phyloP scores from a whole-genome alignment of 2,113 vertebrate species.

The Phalacrocorax aristotelis region DNA sequence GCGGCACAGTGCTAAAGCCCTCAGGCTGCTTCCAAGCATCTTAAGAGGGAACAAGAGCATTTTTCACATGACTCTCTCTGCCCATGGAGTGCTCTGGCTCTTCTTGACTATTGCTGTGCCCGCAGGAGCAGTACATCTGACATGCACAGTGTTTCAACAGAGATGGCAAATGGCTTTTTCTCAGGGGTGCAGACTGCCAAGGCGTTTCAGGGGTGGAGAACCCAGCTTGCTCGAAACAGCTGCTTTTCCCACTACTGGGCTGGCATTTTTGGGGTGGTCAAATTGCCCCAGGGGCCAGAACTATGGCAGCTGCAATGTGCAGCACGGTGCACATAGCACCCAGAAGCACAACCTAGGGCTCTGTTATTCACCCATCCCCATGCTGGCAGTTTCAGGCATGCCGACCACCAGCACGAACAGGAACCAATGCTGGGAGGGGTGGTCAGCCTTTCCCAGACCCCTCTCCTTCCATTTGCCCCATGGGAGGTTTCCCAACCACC shows the following conservation, averaged over 20 bases:
- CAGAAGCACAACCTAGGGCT: not conserved
- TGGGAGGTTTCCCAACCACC: not conserved
- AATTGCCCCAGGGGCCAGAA: accelerated
- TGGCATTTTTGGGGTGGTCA: not conserved
- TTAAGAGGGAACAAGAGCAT: constrained; percentile 70
- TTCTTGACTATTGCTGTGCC: constrained; percentile 55
- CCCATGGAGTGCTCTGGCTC: constrained; percentile 54
- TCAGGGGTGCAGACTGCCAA: not conserved
- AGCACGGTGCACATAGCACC: accelerated
- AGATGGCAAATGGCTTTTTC: constrained; percentile 52
- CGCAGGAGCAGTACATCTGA: constrained; percentile 56
- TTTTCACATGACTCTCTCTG: constrained; percentile 68
- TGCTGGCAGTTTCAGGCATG: accelerated
- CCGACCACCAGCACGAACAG: accelerated
- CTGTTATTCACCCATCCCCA: not conserved
- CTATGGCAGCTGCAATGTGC: accelerated
- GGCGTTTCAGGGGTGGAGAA: not conserved
- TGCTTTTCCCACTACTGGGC: not conserved
- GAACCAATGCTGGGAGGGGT: accelerated
- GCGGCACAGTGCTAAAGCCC: constrained; percentile 73
- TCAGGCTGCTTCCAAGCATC: constrained; percentile 73
- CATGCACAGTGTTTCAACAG: constrained; percentile 10
- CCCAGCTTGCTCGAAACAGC: not conserved
- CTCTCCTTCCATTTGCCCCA: not conserved
- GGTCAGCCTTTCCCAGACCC: not conserved